Evolutionary conservation across 2,113 vertebrate species (phyloP).

Genomic region (Gymnarchus niloticus): DNA sequence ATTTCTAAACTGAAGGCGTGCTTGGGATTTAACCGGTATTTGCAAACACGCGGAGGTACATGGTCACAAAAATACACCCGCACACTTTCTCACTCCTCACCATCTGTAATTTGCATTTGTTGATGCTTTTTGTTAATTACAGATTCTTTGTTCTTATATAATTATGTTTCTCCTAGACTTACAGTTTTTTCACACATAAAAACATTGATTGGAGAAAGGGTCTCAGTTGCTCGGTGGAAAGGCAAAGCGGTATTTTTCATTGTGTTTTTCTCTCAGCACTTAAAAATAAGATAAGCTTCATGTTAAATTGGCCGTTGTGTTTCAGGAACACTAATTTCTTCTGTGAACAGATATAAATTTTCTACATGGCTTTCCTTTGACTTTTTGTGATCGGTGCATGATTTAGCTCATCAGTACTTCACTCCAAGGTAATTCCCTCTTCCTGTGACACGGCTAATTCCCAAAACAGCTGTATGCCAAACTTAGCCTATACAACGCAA

Average conservation of each 20-base stretch:
- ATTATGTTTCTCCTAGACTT: conserved; percentile 7
- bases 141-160: conserved; percentile 12
- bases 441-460: not conserved
- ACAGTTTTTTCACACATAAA: not conserved
- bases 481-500: not conserved
- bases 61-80: conserved; percentile 9
- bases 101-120: conserved; percentile 16
- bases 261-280: not conserved
- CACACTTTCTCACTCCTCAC: not conserved
- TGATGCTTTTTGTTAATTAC: conserved; percentile 17
- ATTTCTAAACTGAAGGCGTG: conserved; percentile 15
- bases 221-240: not conserved
- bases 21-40: not conserved
- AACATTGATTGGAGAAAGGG: not conserved
- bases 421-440: not conserved
- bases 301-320: conserved; percentile 3
- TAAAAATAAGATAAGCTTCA: not conserved
- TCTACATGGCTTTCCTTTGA: not conserved
- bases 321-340: not conserved
- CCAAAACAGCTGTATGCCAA: not conserved
- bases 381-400: not conserved
- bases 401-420: not conserved
- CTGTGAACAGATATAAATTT: not conserved
- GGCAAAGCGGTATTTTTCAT: not conserved
- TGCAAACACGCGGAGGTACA: conserved; percentile 8